Evolutionary conservation across 2,113 vertebrate species (phyloP).

Genomic region (Ophiodon elongatus): DNA sequence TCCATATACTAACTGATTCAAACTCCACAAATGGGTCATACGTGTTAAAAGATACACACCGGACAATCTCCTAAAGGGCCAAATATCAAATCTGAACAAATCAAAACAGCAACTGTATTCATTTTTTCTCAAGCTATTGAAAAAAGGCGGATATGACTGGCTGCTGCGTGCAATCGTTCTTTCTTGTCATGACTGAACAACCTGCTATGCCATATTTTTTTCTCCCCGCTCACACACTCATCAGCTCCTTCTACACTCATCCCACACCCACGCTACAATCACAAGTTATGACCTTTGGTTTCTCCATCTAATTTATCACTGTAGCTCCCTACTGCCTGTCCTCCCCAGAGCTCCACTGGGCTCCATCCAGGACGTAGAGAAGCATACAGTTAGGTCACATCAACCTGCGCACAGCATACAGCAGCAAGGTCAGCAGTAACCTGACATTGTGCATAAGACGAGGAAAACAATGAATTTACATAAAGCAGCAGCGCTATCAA

Average conservation of each 20-base stretch:
- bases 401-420: slow-evolving; percentile 76
- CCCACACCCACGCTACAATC: slow-evolving; percentile 80
- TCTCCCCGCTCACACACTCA: slow-evolving; percentile 66
- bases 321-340: slow-evolving; percentile 72
- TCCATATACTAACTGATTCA: slow-evolving; percentile 75
- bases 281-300: slow-evolving; percentile 81
- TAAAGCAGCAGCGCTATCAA: not conserved
- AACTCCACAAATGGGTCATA: slow-evolving; percentile 67
- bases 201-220: slow-evolving; percentile 54
- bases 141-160: slow-evolving; percentile 52
- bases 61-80: slow-evolving; percentile 59
- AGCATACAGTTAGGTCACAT: slow-evolving; percentile 76
- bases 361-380: slow-evolving; percentile 64
- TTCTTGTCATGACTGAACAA: slow-evolving; percentile 71
- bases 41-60: slow-evolving; percentile 65
- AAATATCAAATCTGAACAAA: slow-evolving; percentile 72
- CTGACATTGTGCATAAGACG: slow-evolving; percentile 41
- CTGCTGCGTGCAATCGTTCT: slow-evolving; percentile 38
- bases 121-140: slow-evolving; percentile 53
- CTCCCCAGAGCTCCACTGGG: slow-evolving; percentile 76
- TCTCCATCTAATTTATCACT: slow-evolving; percentile 79
- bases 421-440: slow-evolving; percentile 70
- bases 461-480: slow-evolving; percentile 35
- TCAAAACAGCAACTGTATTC: slow-evolving; percentile 60
- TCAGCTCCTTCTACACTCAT: slow-evolving; percentile 74